Percentiles rank a stretch among this genome's conserved stretches.
Evolutionary conservation across 2,888 invertebrate genomes (phyloP).

Genomic region (Andrena minutula): DNA sequence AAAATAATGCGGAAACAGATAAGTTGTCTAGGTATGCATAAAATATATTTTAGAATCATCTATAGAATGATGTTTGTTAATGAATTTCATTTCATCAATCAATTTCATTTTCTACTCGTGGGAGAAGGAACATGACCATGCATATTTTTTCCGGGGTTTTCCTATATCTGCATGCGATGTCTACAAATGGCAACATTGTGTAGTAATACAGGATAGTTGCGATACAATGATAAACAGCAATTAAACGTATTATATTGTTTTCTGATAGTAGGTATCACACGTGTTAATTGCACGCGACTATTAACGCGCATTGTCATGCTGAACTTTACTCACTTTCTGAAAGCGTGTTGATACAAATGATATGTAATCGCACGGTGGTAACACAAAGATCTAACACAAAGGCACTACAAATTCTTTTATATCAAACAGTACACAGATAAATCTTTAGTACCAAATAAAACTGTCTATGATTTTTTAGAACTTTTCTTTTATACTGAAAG

Average conservation of each 20-base stretch:
- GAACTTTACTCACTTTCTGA: conserved; percentile 12
- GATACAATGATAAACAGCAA: neutral
- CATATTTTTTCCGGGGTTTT: neutral
- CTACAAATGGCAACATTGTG: neutral
- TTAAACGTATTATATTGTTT: too few species aligned
- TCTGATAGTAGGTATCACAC: too few species aligned
- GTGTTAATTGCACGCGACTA: too few species aligned
- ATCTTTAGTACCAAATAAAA: neutral
- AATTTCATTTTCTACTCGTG: neutral
- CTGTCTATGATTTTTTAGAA: neutral
- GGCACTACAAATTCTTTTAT: neutral
- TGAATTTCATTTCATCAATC: neutral
- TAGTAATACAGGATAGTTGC: neutral
- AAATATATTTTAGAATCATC: neutral
- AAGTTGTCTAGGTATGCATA: conserved; percentile 5
- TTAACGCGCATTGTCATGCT: neutral
- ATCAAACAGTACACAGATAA: neutral
- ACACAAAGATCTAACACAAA: neutral
- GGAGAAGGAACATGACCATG: neutral
- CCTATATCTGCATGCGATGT: neutral
- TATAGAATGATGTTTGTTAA: neutral
- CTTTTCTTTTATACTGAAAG: neutral
- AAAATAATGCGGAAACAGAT: conserved; percentile 2
- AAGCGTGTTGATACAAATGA: neutral
- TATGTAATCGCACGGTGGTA: neutral